Evolutionary conservation across 1,140 invertebrate species (phyloP).

Genomic region (Psix sp.): DNA sequence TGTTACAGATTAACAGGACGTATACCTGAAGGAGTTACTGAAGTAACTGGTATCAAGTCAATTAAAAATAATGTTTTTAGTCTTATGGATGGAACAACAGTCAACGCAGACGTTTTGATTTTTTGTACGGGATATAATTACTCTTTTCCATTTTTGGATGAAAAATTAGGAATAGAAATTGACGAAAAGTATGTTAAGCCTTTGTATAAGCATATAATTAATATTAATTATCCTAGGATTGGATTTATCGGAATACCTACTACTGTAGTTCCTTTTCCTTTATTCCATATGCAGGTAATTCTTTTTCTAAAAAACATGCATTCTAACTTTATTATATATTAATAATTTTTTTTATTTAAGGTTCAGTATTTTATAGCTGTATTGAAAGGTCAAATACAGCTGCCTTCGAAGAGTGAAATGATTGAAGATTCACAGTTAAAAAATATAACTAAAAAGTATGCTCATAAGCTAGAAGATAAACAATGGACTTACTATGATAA

Average conservation of each 20-base stretch:
- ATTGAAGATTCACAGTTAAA: slow-evolving; percentile 62
- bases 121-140: slow-evolving; percentile 80
- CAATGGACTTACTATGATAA: slow-evolving; percentile 63
- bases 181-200: slow-evolving; percentile 81
- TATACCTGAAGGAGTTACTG: slow-evolving; percentile 58
- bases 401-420: slow-evolving; percentile 75
- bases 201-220: slow-evolving; percentile 85
- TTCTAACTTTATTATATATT: background rate
- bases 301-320: no score
- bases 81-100: slow-evolving; percentile 50
- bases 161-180: slow-evolving; percentile 77
- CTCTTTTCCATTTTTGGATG: slow-evolving; percentile 81
- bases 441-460: slow-evolving; percentile 61
- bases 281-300: slow-evolving; percentile 84
- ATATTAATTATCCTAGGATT: slow-evolving; percentile 82
- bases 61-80: slow-evolving; percentile 57
- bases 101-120: slow-evolving; percentile 60
- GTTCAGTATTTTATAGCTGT: slow-evolving; percentile 78
- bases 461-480: slow-evolving; percentile 54
- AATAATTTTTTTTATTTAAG: slow-evolving; percentile 64
- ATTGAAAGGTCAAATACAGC: slow-evolving; percentile 72
- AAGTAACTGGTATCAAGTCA: slow-evolving; percentile 62
- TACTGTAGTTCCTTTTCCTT: slow-evolving; percentile 81
- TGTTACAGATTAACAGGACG: slow-evolving; percentile 55
- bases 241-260: slow-evolving; percentile 83